A percentile compares a stretch with the other conserved stretches of the same genome.
These are phyloP conservation scores for Larimichthys polyactis DNA, from an alignment of 2,113 vertebrate species.

Conservation along the genomic window DNA sequence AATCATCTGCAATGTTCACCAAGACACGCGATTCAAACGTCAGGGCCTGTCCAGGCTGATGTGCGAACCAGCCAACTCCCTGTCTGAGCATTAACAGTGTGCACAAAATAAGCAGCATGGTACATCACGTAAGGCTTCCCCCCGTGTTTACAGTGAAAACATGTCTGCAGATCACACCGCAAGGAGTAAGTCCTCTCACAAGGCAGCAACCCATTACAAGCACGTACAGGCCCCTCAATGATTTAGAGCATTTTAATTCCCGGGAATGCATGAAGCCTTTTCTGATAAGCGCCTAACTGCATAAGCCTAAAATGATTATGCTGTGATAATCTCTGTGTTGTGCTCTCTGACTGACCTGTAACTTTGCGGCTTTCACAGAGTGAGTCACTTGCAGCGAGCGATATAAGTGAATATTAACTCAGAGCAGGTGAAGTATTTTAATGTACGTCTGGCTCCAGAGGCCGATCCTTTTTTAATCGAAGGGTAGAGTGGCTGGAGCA, in stretches of 20 bases:
- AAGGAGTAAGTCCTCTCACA: constrained; percentile 64
- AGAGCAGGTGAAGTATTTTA: constrained; percentile 35
- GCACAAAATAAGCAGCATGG: constrained; percentile 67
- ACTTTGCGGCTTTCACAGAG: constrained; percentile 36
- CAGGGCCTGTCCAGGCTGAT: constrained; percentile 53
- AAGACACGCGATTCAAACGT: constrained; percentile 43
- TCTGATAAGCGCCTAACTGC: constrained; percentile 58
- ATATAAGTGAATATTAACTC: constrained; percentile 28
- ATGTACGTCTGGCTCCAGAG: background rate
- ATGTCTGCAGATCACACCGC: constrained; percentile 58
- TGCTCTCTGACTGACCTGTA: constrained; percentile 36
- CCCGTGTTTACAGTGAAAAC: constrained; percentile 73
- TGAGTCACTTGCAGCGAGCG: constrained; percentile 18
- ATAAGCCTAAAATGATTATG: constrained; percentile 25
- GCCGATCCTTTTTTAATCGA: background rate
- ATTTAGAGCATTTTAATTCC: constrained; percentile 71
- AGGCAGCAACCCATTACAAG: constrained; percentile 64
- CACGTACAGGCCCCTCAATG: constrained; percentile 62
- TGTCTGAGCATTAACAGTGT: constrained; percentile 58
- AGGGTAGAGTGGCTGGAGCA: background rate
- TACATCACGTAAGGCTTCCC: constrained; percentile 57
- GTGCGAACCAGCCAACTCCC: constrained; percentile 59
- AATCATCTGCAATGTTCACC: constrained; percentile 37
- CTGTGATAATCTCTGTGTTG: constrained; percentile 39
- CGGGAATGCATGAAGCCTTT: constrained; percentile 64